Conservation (phyloP, 2,888 invertebrate species). For the Lithophane semibrunnea region DNA sequence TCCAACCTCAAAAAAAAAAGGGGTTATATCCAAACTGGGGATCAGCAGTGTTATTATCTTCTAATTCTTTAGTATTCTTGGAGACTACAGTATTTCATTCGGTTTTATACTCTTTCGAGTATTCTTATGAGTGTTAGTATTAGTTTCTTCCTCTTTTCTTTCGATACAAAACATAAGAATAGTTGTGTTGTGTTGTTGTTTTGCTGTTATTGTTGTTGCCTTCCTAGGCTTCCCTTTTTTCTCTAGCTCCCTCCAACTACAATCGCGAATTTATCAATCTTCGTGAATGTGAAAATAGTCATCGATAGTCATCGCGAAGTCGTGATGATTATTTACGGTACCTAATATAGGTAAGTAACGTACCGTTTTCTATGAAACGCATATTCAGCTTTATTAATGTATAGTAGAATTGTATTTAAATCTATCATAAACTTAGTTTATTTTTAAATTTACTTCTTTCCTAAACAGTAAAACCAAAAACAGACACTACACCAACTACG, state of each 20-base stretch:
- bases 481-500: constrained; percentile 28
- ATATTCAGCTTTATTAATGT: neutral
- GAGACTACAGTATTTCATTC: too few relatives aligned
- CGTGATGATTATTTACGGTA: too few relatives aligned
- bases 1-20: too few relatives aligned
- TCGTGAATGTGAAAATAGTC: neutral
- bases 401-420: neutral
- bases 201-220: neutral
- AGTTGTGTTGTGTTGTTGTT: neutral
- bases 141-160: too few relatives aligned
- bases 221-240: neutral
- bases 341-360: too few relatives aligned
- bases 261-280: neutral
- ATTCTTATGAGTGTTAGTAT: neutral
- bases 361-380: neutral
- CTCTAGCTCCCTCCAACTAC: neutral
- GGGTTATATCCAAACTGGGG: neutral
- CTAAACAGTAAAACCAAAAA: constrained; percentile 41
- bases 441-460: constrained; percentile 7
- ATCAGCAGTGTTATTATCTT: neutral
- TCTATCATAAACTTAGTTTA: neutral
- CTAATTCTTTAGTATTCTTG: neutral
- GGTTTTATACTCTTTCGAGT: too few relatives aligned
- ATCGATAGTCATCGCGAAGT: neutral
- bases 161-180: neutral